phyloP scores from a whole-genome alignment of 2,888 invertebrate genomes.

The Octonoba sinensis region DNA sequence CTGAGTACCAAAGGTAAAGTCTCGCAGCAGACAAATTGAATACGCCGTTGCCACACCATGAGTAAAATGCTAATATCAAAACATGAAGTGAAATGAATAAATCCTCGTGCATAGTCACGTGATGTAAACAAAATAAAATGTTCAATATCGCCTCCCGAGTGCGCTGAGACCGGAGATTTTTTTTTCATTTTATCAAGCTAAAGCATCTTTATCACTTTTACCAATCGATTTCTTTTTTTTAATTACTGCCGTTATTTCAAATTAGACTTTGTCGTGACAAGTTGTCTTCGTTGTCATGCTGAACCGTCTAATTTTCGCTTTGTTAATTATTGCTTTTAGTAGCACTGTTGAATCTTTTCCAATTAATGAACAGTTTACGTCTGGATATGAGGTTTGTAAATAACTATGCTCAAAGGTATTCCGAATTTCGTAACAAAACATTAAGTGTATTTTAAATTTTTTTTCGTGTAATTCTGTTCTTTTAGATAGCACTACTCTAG shows the following conservation, averaged over 20 bases:
- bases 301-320: conserved; percentile 14
- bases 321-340: background rate
- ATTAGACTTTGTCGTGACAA: conserved; percentile 8
- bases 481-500: too few relatives aligned
- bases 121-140: conserved; percentile 32
- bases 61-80: too few relatives aligned
- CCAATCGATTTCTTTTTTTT: background rate
- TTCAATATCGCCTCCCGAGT: too few relatives aligned
- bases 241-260: background rate
- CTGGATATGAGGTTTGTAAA: conserved; percentile 39
- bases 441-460: background rate
- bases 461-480: too few relatives aligned
- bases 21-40: too few relatives aligned
- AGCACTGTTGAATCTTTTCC: conserved; percentile 12
- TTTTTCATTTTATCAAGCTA: background rate
- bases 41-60: too few relatives aligned
- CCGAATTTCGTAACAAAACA: background rate
- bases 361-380: conserved; percentile 14
- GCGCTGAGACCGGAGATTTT: too few relatives aligned
- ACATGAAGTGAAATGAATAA: too few relatives aligned
- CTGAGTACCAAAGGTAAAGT: too few relatives aligned
- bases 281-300: conserved; percentile 1
- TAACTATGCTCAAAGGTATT: background rate
- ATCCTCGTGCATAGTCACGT: conserved; percentile 10
- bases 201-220: background rate